These are phyloP conservation scores for Coregonus clupeaformis DNA, from an alignment of 2,113 vertebrate species.

Conservation along the genomic window DNA sequence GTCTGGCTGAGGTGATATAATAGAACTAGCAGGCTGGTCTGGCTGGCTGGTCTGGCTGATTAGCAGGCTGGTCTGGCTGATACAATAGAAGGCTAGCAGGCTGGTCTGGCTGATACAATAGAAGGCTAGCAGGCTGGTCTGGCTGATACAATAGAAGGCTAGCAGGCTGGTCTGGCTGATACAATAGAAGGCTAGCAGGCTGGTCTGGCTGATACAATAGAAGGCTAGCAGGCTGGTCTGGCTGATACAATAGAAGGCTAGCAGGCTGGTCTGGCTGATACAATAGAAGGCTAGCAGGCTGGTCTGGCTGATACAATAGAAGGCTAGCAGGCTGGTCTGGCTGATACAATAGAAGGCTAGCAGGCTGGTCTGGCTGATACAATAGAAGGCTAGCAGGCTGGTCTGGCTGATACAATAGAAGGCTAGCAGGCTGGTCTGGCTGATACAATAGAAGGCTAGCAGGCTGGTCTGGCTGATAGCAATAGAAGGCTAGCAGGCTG, in stretches of 20 bases:
- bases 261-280: constrained; percentile 37
- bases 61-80: no score
- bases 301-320: background rate
- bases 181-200: background rate
- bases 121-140: background rate
- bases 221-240: background rate
- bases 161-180: background rate
- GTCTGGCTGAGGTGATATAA: constrained; percentile 33
- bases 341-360: constrained; percentile 30
- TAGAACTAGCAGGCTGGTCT: constrained; percentile 38
- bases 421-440: no score
- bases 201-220: background rate
- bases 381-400: background rate
- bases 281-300: background rate
- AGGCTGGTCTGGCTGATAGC: no score
- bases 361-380: constrained; percentile 35
- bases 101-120: no score
- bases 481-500: no score
- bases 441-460: no score
- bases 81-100: no score
- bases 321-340: background rate
- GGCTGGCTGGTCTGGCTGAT: constrained; percentile 9
- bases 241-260: constrained; percentile 30
- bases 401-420: no score
- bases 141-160: no score